Evolutionary conservation across 2,113 vertebrate genomes (phyloP), one percentile per base, ranked within the genome.

Genomic region (Cinclus mexicanus): DNA sequence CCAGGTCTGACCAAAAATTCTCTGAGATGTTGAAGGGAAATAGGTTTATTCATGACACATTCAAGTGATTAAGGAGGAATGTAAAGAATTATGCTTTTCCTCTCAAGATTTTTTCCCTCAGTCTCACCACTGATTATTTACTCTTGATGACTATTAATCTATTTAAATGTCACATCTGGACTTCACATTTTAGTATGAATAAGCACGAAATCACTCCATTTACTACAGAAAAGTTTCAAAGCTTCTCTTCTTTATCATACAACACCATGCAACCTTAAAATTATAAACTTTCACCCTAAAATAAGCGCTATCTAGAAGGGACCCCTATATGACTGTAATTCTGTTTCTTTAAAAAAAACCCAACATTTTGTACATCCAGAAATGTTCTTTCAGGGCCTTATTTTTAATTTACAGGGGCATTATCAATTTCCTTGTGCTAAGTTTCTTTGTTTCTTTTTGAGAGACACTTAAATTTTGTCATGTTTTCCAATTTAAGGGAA

Each of bases 281-380:
- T 10, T 28, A 21, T 25, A 20, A 12, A 5, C 4, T 44, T 52
- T 79, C 14, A 39, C 22, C 4, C 12, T 23, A 46, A 68, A 81
- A 20, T 23, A 42, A 25, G 4, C 17, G 23, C 5, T 63, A 22
- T 19, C 24, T 53, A 25, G 28, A 83, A 75, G 24, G 6, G 4
- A 50, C 4, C 1, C 4, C 3, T 37, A 0, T 28, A 21, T 63
- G 14, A 49, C 7, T 23, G 47, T 12, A 39, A 47, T 3, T 11
- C 3, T n/a, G 4, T 42, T 82, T 72, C 12, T 52, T 25, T 5
- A 6, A 17, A 46, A 42, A 57, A 29, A 35, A 19, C 35, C 35
- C 35, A 37, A 37, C 35, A 37, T 37, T 37, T 21, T 0, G 0
- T 23, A 0, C 10, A 52, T 15, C 5, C 8, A 78, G 6, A 69